Evolutionary conservation across 2,888 invertebrate genomes (phyloP), one percentile per base, ranked within the genome.

Genomic region (Linnaemya tessellans): DNA sequence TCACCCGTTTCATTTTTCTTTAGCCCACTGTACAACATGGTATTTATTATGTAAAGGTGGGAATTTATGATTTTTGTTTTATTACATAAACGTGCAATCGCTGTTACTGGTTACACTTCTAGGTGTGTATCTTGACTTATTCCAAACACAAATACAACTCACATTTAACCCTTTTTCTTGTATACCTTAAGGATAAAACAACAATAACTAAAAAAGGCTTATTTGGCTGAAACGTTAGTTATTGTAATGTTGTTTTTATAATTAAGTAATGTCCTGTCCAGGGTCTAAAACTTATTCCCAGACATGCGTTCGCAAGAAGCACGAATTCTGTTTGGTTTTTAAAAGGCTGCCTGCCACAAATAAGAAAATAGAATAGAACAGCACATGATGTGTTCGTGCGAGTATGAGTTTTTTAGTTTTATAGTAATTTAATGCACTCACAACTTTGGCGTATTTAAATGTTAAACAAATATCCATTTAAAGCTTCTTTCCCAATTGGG

Each of bases 201-300:
- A 54, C 20, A 65, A 58, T 15, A 38, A 62, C n/a, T 18, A 20
- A 70, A 70, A 49, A 81, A 78, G 80, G 84, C 78, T 81, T 80
- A 84, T 84, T 84, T 80, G 60, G 43, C 77, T 78, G 46, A 71
- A 75, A 71, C 41, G 18, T 58, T 77, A 67, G 49, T 43, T 84
- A 54, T 62, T 81, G 51, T 38, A 20, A 20, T 56, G 38, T 38
- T 11, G 68, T 70, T 71, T 62, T 71, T 56, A 73, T 84, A 84
- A 84, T 84, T 84, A 84, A 84, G 67, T 84, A 81, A 84, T 81
- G 62, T 67, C 54, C 67, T 62, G 80, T 38, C 71, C 51, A 58
- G 71, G 51, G 35, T 71, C 68, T 77, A 67, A 68, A 80, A 67
- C 51, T 62, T 78, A 84, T 84, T 68, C 77, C 60, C 74, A 71